Conservation (phyloP, 2,797 vertebrate species). For the Orientallactaga sibirica region DNA sequence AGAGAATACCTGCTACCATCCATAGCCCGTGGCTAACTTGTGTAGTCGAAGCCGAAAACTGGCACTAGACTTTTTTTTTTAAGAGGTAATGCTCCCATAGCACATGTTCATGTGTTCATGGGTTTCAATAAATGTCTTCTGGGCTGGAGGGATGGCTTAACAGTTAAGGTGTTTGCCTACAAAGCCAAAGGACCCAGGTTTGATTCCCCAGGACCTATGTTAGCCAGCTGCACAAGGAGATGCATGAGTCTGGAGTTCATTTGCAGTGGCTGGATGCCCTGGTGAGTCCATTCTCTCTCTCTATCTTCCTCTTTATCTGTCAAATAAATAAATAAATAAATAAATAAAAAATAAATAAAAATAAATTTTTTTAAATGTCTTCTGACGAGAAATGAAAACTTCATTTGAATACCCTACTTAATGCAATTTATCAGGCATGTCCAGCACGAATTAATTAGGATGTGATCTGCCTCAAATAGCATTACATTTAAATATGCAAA, state of each 20-base stretch:
- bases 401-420: neutral
- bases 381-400: slow-evolving; percentile 42
- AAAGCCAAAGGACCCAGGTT: too few species aligned
- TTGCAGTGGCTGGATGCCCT: too few species aligned
- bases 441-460: slow-evolving; percentile 40
- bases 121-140: slow-evolving; percentile 25
- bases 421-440: slow-evolving; percentile 2
- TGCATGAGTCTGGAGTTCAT: too few species aligned
- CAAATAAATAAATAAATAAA: too few species aligned
- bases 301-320: too few species aligned
- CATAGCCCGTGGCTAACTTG: neutral
- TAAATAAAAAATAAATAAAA: too few species aligned
- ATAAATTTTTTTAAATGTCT: neutral
- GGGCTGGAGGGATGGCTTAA: too few species aligned
- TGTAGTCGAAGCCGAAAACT: neutral
- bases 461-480: slow-evolving; percentile 22
- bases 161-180: too few species aligned
- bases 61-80: neutral
- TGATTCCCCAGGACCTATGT: too few species aligned
- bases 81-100: neutral
- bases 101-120: neutral
- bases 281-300: too few species aligned
- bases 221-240: too few species aligned
- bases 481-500: slow-evolving; percentile 17
- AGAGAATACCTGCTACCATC: neutral